phyloP scores from a whole-genome alignment of 1,140 invertebrate species.

The Drosophila nikananu region DNA sequence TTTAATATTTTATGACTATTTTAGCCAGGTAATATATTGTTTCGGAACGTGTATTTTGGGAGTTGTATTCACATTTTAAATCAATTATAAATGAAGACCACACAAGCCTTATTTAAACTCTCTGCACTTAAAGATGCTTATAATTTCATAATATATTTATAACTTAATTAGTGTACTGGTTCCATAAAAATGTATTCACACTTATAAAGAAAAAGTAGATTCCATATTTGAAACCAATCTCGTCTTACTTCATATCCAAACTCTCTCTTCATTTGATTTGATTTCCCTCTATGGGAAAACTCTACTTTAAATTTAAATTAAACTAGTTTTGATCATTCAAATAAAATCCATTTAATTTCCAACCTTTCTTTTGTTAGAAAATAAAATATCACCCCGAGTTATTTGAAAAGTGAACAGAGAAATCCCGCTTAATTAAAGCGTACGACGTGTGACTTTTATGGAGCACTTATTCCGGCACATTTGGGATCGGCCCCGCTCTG shows the following conservation, averaged over 20 bases:
- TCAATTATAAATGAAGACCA: too few species aligned
- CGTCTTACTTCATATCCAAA: background rate
- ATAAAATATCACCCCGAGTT: background rate
- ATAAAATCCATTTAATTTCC: background rate
- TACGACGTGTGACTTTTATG: constrained; percentile 58
- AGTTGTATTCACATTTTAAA: too few species aligned
- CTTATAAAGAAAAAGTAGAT: background rate
- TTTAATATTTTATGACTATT: too few species aligned
- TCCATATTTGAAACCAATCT: background rate
- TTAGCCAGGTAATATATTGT: too few species aligned
- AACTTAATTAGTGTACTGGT: too few species aligned
- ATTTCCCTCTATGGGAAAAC: background rate
- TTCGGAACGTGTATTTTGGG: too few species aligned
- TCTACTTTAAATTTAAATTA: background rate
- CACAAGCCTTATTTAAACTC: too few species aligned
- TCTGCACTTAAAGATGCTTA: too few species aligned
- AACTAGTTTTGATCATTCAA: constrained; percentile 16
- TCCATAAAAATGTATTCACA: background rate
- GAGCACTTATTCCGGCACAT: constrained; percentile 57
- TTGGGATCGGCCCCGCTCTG: constrained; percentile 30
- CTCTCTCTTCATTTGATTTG: background rate
- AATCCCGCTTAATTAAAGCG: constrained; percentile 38
- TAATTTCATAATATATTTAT: too few species aligned
- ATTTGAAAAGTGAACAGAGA: constrained; percentile 5
- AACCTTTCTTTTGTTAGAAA: constrained; percentile 1